Conservation (phyloP, 2,888 invertebrate species). For the Endomychus coccineus region DNA sequence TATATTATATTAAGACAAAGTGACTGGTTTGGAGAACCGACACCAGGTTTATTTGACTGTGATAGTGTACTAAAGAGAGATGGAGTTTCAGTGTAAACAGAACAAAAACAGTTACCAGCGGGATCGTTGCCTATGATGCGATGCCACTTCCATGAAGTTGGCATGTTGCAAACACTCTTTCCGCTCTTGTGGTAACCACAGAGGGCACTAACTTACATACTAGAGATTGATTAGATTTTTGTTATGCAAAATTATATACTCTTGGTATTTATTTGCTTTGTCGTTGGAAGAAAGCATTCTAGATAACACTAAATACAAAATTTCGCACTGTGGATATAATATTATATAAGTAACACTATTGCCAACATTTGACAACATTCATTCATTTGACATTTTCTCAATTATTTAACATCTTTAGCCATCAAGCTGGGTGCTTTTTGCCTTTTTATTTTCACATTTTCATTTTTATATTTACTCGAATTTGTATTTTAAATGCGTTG, state of each 20-base stretch:
- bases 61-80: slow-evolving; percentile 44
- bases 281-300: slow-evolving; percentile 29
- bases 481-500: too few species aligned
- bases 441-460: too few species aligned
- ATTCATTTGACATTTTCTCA: slow-evolving; percentile 3
- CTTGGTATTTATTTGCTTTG: slow-evolving; percentile 15
- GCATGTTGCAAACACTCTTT: slow-evolving; percentile 11
- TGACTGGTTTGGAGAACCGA: slow-evolving; percentile 13
- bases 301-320: slow-evolving; percentile 25
- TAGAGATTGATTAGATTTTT: slow-evolving; percentile 17
- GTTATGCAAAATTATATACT: slow-evolving; percentile 14
- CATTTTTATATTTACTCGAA: too few species aligned
- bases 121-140: slow-evolving; percentile 11
- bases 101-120: slow-evolving; percentile 15
- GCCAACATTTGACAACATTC: neutral
- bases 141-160: slow-evolving; percentile 15
- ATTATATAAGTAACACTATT: too few species aligned
- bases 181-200: slow-evolving; percentile 14
- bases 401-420: too few species aligned
- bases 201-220: slow-evolving; percentile 11
- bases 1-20: slow-evolving; percentile 17
- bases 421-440: too few species aligned
- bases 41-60: slow-evolving; percentile 45
- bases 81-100: slow-evolving; percentile 15
- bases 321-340: slow-evolving; percentile 11